Percentiles rank a stretch among this genome's conserved stretches.
Conservation (phyloP, 2,797 vertebrate genomes). For the Arrhamphus sclerolepis region DNA sequence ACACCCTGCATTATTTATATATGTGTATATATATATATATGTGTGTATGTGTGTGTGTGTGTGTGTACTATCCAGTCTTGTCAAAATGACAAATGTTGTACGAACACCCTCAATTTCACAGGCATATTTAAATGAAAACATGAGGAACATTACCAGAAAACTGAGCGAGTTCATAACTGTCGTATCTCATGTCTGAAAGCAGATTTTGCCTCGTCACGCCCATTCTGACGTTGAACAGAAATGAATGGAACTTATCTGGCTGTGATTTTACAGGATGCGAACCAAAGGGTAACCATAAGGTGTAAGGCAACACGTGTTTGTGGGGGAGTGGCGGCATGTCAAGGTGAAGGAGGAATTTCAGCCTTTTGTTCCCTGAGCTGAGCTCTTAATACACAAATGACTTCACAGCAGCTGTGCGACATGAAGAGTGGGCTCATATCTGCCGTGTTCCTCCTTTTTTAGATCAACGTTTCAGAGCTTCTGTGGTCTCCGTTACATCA, state of each 20-base stretch:
- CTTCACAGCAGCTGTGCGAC: constrained; percentile 14
- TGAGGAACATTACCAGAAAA: no score
- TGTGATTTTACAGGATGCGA: constrained; percentile 42
- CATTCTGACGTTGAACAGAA: constrained; percentile 28
- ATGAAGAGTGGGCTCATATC: constrained; percentile 28
- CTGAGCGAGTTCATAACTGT: no score
- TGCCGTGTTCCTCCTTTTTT: constrained; percentile 3
- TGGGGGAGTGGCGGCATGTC: constrained; percentile 43
- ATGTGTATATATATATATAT: no score
- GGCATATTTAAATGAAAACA: no score
- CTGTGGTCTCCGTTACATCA: constrained; percentile 40
- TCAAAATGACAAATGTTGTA: no score
- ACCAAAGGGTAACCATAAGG: constrained; percentile 34
- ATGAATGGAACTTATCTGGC: constrained; percentile 45
- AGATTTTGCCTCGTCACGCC: not conserved
- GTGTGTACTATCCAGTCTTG: no score
- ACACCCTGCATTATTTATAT: no score
- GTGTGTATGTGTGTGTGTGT: no score
- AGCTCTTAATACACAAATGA: constrained; percentile 36
- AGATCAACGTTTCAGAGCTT: constrained; percentile 19
- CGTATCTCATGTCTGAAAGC: no score
- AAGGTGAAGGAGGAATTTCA: constrained; percentile 62
- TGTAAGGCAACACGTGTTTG: not conserved
- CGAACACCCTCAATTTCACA: no score
- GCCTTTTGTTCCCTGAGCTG: constrained; percentile 16